phyloP scores from a whole-genome alignment of 1,140 invertebrate genomes.

The Eupeodes corollae region DNA sequence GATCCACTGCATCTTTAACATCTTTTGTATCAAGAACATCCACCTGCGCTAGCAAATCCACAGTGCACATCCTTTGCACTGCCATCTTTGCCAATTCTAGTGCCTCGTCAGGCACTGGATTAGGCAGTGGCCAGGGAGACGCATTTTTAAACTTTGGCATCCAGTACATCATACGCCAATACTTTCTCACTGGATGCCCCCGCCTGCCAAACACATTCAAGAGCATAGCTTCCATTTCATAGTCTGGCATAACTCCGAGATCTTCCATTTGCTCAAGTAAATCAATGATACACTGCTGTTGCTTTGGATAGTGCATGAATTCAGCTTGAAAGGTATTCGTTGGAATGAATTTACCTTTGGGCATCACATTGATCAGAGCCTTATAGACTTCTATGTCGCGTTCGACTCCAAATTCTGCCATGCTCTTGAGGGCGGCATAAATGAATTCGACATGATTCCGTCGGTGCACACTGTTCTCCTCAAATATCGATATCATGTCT shows the following conservation, averaged over 20 bases:
- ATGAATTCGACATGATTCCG: constrained; percentile 90
- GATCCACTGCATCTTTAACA: constrained; percentile 65
- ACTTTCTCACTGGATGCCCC: constrained; percentile 69
- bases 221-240: constrained; percentile 72
- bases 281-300: constrained; percentile 83
- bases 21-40: constrained; percentile 57
- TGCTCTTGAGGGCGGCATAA: constrained; percentile 69
- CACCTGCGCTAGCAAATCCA: constrained; percentile 68
- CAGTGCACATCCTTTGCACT: constrained; percentile 71
- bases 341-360: constrained; percentile 81
- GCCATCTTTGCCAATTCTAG: constrained; percentile 76
- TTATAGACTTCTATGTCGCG: constrained; percentile 90
- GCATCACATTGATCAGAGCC: constrained; percentile 77
- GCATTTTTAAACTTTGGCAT: constrained; percentile 91
- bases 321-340: constrained; percentile 70
- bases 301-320: constrained; percentile 86
- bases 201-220: constrained; percentile 72
- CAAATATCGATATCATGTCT: constrained; percentile 61
- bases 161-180: constrained; percentile 93
- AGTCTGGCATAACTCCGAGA: constrained; percentile 74
- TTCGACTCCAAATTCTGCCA: constrained; percentile 84
- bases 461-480: constrained; percentile 46
- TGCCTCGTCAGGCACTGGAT: constrained; percentile 57
- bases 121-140: constrained; percentile 80
- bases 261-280: constrained; percentile 45